Evolutionary conservation across 1,140 invertebrate species (phyloP).

Genomic region (Hestina assimilis): DNA sequence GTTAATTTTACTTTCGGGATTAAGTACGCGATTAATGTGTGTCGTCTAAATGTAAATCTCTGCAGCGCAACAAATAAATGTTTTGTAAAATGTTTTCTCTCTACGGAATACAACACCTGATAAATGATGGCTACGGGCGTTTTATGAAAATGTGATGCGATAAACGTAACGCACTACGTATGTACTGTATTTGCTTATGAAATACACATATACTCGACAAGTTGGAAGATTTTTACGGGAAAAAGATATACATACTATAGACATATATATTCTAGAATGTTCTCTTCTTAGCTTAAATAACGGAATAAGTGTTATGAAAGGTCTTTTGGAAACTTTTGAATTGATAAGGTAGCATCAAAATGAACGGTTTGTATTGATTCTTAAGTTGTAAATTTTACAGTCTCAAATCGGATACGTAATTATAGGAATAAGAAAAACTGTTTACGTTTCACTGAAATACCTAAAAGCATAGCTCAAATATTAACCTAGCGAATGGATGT

Average conservation of each 20-base stretch:
- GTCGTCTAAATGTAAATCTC: slow-evolving; percentile 58
- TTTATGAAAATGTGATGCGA: slow-evolving; percentile 61
- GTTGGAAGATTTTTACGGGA: background rate
- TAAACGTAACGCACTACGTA: slow-evolving; percentile 48
- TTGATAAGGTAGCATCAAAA: too few species aligned
- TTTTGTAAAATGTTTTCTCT: slow-evolving; percentile 63
- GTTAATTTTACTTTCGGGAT: slow-evolving; percentile 28
- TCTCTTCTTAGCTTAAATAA: too few species aligned
- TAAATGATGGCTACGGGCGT: slow-evolving; percentile 65
- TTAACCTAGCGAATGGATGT: too few species aligned
- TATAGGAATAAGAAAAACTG: too few species aligned
- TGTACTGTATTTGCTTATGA: slow-evolving; percentile 25
- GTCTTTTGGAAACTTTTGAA: too few species aligned
- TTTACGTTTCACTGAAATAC: too few species aligned
- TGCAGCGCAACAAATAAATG: slow-evolving; percentile 57
- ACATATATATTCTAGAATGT: too few species aligned
- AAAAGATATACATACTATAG: background rate
- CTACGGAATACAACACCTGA: slow-evolving; percentile 57
- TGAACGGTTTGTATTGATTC: too few species aligned
- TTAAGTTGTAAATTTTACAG: too few species aligned
- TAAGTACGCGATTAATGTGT: slow-evolving; percentile 55
- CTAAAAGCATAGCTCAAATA: too few species aligned
- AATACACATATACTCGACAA: slow-evolving; percentile 3
- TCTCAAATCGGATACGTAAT: too few species aligned
- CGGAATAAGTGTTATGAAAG: too few species aligned